These are phyloP conservation scores for Sitta europaea DNA, from an alignment of 2,113 vertebrate genomes.

Conservation along the genomic window DNA sequence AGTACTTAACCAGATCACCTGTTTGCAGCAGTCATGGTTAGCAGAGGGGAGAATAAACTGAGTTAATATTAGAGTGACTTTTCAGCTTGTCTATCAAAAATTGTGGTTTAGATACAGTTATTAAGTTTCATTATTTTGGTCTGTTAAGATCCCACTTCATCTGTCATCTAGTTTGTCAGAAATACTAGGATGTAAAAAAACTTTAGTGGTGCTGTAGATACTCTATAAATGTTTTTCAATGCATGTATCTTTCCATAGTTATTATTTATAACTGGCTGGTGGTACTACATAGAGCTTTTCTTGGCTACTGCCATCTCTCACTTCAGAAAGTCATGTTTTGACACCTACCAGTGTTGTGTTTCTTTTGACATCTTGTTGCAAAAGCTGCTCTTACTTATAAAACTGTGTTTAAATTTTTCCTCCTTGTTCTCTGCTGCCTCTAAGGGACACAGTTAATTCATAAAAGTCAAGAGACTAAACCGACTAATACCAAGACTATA, in stretches of 20 bases:
- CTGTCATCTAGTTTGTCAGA: fast-evolving
- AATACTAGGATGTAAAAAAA: not conserved
- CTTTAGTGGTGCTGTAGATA: fast-evolving
- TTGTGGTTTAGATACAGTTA: fast-evolving
- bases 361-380: not conserved
- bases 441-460: not conserved
- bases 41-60: fast-evolving
- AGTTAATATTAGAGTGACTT: not conserved
- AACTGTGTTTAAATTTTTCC: fast-evolving
- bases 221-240: not conserved
- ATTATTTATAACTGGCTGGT: not conserved
- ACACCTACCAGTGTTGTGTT: not conserved
- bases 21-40: not conserved
- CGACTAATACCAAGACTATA: not conserved
- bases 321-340: not conserved
- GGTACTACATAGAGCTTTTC: not conserved
- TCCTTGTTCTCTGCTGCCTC: not conserved
- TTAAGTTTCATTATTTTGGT: fast-evolving
- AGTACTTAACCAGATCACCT: not conserved
- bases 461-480: not conserved
- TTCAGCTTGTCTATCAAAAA: fast-evolving
- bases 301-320: not conserved
- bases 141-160: fast-evolving
- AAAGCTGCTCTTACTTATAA: not conserved
- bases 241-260: not conserved